These are phyloP conservation scores for Scotopteryx bipunctaria DNA, from an alignment of 2,888 invertebrate species.

Conservation along the genomic window DNA sequence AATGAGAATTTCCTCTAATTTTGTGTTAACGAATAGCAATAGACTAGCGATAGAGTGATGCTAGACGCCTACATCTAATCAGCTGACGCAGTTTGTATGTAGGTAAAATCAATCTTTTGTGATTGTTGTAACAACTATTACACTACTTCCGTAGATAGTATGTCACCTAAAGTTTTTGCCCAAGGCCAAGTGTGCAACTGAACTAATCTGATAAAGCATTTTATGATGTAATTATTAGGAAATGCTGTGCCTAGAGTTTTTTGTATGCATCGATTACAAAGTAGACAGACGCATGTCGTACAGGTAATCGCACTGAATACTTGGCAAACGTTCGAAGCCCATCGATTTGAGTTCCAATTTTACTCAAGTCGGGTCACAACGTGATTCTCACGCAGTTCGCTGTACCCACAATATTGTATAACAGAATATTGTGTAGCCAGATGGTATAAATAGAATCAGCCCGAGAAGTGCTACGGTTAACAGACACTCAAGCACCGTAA, in stretches of 20 bases:
- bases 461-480: constrained; percentile 50
- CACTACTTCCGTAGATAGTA: constrained; percentile 50
- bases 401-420: constrained; percentile 39
- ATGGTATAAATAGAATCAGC: constrained; percentile 73
- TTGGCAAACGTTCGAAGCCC: constrained; percentile 58
- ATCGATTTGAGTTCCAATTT: constrained; percentile 60
- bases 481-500: constrained; percentile 38
- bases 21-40: background rate
- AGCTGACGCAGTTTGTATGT: constrained; percentile 10
- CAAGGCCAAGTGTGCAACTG: too few species aligned
- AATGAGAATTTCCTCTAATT: constrained; percentile 27
- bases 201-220: too few species aligned
- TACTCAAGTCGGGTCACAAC: constrained; percentile 46
- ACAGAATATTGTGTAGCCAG: constrained; percentile 57
- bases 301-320: constrained; percentile 37
- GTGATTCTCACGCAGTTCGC: constrained; percentile 35
- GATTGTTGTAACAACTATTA: constrained; percentile 36
- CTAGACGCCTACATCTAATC: constrained; percentile 13
- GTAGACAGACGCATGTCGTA: constrained; percentile 1
- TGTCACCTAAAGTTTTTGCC: too few species aligned
- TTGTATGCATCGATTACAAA: constrained; percentile 9
- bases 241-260: background rate
- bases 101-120: constrained; percentile 19
- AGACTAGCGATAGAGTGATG: background rate
- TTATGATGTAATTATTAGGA: constrained; percentile 18